Conservation (phyloP, 2,888 invertebrate genomes). For the Agriopis aurantiaria region DNA sequence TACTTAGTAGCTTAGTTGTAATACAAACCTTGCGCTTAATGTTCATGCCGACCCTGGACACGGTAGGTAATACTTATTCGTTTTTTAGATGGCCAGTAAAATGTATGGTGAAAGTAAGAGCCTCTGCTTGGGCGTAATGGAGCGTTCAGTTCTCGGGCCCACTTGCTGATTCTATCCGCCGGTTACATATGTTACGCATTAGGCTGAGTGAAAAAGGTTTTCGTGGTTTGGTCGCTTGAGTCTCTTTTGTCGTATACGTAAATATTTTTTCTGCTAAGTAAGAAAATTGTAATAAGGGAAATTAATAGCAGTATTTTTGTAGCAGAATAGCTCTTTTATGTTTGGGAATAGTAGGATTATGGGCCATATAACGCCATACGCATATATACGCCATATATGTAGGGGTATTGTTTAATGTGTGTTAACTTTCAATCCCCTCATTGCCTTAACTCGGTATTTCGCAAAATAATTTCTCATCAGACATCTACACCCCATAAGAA, state of each 20-base stretch:
- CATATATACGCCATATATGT: too few relatives aligned
- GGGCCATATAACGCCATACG: too few relatives aligned
- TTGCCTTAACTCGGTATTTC: too few relatives aligned
- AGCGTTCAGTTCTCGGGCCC: slow-evolving; percentile 48
- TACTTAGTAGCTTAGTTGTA: slow-evolving; percentile 55
- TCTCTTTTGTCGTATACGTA: slow-evolving; percentile 27
- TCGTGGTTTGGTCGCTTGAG: slow-evolving; percentile 40
- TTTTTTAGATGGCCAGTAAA: slow-evolving; percentile 67
- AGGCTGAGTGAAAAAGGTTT: slow-evolving; percentile 54
- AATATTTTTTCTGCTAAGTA: slow-evolving; percentile 32
- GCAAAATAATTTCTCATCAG: too few relatives aligned
- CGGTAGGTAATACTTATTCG: slow-evolving; percentile 52
- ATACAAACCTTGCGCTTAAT: slow-evolving; percentile 76
- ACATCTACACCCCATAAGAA: too few relatives aligned
- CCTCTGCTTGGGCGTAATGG: slow-evolving; percentile 50
- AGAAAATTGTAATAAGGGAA: slow-evolving; percentile 13
- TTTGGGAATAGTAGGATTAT: too few relatives aligned
- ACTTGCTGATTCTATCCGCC: slow-evolving; percentile 65
- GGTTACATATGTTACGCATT: slow-evolving; percentile 62
- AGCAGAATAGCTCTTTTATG: neutral
- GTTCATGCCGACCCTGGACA: slow-evolving; percentile 52
- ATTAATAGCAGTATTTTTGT: neutral
- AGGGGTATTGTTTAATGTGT: too few relatives aligned
- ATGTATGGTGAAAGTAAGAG: slow-evolving; percentile 53
- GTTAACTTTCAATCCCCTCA: too few relatives aligned